A percentile compares a stretch with the other conserved stretches of the same genome.
phyloP scores from a whole-genome alignment of 2,113 vertebrate genomes.

The Loxodonta africana region DNA sequence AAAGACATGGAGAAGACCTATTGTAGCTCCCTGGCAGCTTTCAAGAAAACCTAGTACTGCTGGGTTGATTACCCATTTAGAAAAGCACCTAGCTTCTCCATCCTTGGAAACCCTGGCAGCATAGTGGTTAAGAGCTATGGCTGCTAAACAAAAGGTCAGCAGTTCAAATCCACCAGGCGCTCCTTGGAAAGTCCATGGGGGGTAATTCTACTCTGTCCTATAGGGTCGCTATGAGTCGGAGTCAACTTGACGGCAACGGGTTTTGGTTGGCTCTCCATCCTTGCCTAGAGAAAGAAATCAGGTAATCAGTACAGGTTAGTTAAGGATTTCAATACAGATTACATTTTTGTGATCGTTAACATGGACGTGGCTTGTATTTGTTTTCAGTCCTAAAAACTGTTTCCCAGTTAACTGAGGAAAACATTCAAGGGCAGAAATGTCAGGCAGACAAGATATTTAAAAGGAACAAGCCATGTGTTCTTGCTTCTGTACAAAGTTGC shows the following conservation, averaged over 20 bases:
- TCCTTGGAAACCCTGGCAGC: no score
- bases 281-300: conserved; percentile 67
- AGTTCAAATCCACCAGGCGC: no score
- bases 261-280: neutral
- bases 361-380: conserved; percentile 34
- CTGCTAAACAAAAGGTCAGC: no score
- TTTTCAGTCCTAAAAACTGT: conserved; percentile 33
- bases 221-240: no score
- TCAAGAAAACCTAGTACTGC: conserved; percentile 6
- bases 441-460: conserved; percentile 57
- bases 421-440: conserved; percentile 58
- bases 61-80: conserved; percentile 30
- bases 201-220: no score
- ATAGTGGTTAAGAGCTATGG: no score
- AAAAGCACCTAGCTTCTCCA: neutral
- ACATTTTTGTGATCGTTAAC: conserved; percentile 48
- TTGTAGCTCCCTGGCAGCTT: conserved; percentile 10
- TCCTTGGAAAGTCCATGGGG: no score
- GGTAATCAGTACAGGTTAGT: conserved; percentile 30
- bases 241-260: no score
- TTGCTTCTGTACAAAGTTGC: conserved; percentile 44
- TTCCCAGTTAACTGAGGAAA: conserved; percentile 78
- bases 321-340: conserved; percentile 32
- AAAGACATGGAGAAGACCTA: neutral
- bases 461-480: conserved; percentile 57